Evolutionary conservation across 2,888 invertebrate species (phyloP).

Genomic region (Caradrina clavipalpis): DNA sequence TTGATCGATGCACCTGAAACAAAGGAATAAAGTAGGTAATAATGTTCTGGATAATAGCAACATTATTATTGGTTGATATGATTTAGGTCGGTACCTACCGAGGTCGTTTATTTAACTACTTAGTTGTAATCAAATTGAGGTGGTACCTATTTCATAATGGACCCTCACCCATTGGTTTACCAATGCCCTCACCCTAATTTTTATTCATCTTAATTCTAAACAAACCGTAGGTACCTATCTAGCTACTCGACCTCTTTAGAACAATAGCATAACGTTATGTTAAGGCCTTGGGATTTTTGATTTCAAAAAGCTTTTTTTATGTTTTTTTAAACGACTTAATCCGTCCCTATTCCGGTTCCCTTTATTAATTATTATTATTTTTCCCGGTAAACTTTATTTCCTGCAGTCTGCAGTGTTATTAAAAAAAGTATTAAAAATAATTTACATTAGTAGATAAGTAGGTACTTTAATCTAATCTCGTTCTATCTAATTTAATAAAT

Average conservation of each 20-base stretch:
- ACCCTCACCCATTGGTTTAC: constrained; percentile 36
- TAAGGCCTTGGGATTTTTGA: constrained; percentile 33
- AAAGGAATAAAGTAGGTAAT: constrained; percentile 52
- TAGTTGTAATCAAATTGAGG: constrained; percentile 3
- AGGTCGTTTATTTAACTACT: background rate
- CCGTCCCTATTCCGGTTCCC: background rate
- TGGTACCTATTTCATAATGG: constrained; percentile 6
- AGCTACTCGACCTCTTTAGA: constrained; percentile 56
- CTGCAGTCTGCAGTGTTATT: background rate
- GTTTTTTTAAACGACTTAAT: constrained; percentile 26
- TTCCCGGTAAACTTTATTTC: constrained; percentile 10
- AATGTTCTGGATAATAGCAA: background rate
- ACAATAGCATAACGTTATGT: constrained; percentile 40
- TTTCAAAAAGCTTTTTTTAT: constrained; percentile 51
- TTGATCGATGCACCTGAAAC: constrained; percentile 78
- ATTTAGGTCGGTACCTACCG: background rate
- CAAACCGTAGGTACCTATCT: constrained; percentile 11
- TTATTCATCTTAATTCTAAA: constrained; percentile 18
- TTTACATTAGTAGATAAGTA: background rate
- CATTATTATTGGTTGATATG: background rate
- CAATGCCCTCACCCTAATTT: constrained; percentile 19
- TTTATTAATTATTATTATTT: too few relatives aligned
- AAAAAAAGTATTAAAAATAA: background rate
- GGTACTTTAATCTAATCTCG: too few relatives aligned
- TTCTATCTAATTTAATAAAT: too few relatives aligned